A percentile compares a stretch with the other conserved stretches of the same genome.
Evolutionary conservation across 2,888 invertebrate genomes (phyloP).

Genomic region (Electrophaes corylata): DNA sequence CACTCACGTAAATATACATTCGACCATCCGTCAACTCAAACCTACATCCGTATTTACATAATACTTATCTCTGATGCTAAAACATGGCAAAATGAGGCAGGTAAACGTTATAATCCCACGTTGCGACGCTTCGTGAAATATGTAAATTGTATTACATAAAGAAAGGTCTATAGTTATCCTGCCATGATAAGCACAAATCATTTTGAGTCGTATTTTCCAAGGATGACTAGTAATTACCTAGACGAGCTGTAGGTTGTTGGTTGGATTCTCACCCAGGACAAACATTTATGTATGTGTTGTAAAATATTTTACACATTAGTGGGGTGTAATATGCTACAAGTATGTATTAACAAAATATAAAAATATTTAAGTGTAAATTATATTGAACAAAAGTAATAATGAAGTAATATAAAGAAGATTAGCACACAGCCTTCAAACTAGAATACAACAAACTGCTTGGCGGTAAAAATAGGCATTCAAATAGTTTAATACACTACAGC

Average conservation of each 20-base stretch:
- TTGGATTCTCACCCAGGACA: neutral
- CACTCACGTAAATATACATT: conserved; percentile 7
- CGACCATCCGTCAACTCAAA: neutral
- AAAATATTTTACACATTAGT: too few relatives aligned
- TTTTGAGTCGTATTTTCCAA: conserved; percentile 38
- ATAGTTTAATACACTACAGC: too few relatives aligned
- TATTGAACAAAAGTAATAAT: too few relatives aligned
- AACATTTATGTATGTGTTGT: neutral
- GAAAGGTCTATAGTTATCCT: conserved; percentile 40
- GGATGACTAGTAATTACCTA: conserved; percentile 21
- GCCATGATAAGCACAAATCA: conserved; percentile 51
- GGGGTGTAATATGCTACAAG: too few relatives aligned
- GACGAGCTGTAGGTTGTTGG: neutral
- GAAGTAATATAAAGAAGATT: too few relatives aligned
- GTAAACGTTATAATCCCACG: conserved; percentile 27
- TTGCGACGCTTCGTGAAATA: conserved; percentile 40
- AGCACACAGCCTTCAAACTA: too few relatives aligned
- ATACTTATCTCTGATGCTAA: conserved; percentile 8
- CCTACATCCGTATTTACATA: conserved; percentile 7
- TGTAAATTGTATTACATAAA: conserved; percentile 52
- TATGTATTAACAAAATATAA: too few relatives aligned
- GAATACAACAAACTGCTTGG: too few relatives aligned
- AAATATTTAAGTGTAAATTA: too few relatives aligned
- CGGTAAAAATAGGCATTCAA: too few relatives aligned
- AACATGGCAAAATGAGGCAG: conserved; percentile 18